These are phyloP conservation scores for Julus scanicus DNA, from an alignment of 2,888 invertebrate species.

Conservation along the genomic window DNA sequence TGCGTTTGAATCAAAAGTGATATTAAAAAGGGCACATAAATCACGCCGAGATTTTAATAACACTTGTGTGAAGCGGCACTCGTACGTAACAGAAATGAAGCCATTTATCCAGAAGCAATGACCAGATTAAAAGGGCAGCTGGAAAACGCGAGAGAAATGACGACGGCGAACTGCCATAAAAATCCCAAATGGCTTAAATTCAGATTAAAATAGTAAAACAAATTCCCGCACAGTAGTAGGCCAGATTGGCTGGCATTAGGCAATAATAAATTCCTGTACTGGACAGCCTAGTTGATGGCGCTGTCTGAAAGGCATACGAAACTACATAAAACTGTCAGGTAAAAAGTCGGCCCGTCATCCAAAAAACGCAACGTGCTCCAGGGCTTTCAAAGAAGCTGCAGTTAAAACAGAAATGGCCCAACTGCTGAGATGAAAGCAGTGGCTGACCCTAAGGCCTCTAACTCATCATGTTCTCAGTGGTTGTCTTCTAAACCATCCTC, in stretches of 20 bases:
- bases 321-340: slow-evolving; percentile 32
- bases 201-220: slow-evolving; percentile 8
- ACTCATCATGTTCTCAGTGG: neutral
- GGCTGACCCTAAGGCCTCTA: neutral
- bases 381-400: neutral
- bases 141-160: slow-evolving; percentile 13
- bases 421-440: slow-evolving; percentile 11
- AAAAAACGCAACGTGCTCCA: neutral
- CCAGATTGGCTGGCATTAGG: slow-evolving; percentile 13
- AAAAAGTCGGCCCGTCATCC: neutral
- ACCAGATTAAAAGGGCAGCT: slow-evolving; percentile 9
- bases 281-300: slow-evolving; percentile 24
- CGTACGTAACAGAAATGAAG: neutral
- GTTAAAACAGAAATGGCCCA: neutral
- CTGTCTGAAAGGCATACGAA: slow-evolving; percentile 7
- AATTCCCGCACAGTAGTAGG: slow-evolving; percentile 39
- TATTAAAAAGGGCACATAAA: neutral
- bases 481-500: neutral
- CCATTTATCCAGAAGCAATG: slow-evolving; percentile 34
- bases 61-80: neutral
- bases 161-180: slow-evolving; percentile 36
- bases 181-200: slow-evolving; percentile 30
- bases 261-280: slow-evolving; percentile 13
- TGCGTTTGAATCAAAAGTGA: neutral
- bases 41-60: slow-evolving; percentile 17